Conservation (phyloP, 2,797 vertebrate genomes). For the Adelosebastes latens region DNA sequence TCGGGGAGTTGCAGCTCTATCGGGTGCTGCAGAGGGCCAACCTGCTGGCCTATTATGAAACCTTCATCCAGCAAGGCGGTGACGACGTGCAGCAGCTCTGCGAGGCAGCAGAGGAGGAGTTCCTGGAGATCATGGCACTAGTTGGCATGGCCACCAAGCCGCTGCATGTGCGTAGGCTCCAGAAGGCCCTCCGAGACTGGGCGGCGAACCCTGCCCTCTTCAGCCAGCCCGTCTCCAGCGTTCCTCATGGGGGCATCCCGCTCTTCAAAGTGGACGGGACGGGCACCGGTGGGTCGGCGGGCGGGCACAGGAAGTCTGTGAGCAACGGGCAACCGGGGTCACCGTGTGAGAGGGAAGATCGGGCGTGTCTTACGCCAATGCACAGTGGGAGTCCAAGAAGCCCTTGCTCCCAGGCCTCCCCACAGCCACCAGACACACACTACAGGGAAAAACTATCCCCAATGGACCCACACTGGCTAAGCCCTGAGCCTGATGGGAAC, state of each 20-base stretch:
- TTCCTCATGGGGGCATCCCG: conserved; percentile 90
- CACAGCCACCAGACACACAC: conserved; percentile 85
- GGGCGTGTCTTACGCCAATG: conserved; percentile 84
- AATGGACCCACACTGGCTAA: conserved; percentile 90
- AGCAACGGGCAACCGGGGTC: conserved; percentile 94
- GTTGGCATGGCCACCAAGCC: conserved; percentile 99
- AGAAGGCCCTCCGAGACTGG: conserved; percentile 97
- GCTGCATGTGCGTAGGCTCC: conserved; percentile 94
- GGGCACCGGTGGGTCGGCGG: conserved; percentile 53
- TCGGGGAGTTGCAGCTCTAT: conserved; percentile 97
- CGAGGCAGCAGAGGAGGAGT: conserved; percentile 97
- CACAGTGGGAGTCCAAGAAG: conserved; percentile 89
- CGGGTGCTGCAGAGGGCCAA: conserved; percentile 96
- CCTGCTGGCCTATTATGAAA: conserved; percentile 97
- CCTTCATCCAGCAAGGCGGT: conserved; percentile 99
- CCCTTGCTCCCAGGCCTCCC: conserved; percentile 90
- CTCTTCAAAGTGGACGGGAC: conserved; percentile 92
- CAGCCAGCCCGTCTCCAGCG: conserved; percentile 88
- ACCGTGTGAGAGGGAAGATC: conserved; percentile 83
- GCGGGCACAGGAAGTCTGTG: conserved; percentile 84
- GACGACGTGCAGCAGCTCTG: conserved; percentile 98
- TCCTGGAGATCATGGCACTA: conserved; percentile 98
- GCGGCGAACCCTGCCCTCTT: conserved; percentile 94
- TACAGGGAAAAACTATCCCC: conserved; percentile 88
- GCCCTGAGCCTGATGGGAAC: conserved; percentile 86